Conservation (phyloP, 1,140 invertebrate genomes). For the Pseudomyrmex sp. region DNA sequence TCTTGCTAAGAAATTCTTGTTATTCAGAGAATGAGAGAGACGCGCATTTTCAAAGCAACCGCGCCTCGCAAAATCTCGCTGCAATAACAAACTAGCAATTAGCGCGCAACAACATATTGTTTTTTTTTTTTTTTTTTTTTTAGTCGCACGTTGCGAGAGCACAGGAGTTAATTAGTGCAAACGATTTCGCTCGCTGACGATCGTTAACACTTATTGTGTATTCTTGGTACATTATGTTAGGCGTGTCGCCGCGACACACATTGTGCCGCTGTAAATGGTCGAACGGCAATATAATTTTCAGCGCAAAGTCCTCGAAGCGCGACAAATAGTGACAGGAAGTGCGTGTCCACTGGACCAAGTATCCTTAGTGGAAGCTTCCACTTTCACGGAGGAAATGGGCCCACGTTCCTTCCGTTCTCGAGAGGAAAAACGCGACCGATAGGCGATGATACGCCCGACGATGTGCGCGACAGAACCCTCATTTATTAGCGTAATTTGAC, state of each 20-base stretch:
- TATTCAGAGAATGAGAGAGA: slow-evolving; percentile 21
- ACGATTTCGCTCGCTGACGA: background rate
- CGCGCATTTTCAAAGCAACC: background rate
- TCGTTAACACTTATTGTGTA: background rate
- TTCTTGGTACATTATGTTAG: slow-evolving; percentile 19
- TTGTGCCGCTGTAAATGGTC: slow-evolving; percentile 34
- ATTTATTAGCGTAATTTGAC: slow-evolving; percentile 58
- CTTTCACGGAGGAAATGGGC: slow-evolving; percentile 72
- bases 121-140: background rate
- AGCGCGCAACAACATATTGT: background rate
- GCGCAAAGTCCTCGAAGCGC: slow-evolving; percentile 62
- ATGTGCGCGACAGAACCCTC: slow-evolving; percentile 12
- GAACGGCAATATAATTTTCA: slow-evolving; percentile 70
- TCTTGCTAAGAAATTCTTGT: slow-evolving; percentile 39
- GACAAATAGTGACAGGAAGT: slow-evolving; percentile 77
- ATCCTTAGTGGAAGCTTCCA: slow-evolving; percentile 77
- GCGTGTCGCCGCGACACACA: slow-evolving; percentile 46
- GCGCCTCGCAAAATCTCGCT: background rate
- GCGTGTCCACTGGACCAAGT: slow-evolving; percentile 80
- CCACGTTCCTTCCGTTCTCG: slow-evolving; percentile 66
- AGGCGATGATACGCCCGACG: slow-evolving; percentile 29
- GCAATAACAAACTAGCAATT: slow-evolving; percentile 9
- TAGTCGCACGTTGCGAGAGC: background rate
- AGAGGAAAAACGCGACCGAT: slow-evolving; percentile 48
- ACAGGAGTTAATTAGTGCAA: background rate